A percentile compares a stretch with the other conserved stretches of the same genome.
Conservation (phyloP, 2,797 vertebrate genomes). For the Macropodus opercularis region DNA sequence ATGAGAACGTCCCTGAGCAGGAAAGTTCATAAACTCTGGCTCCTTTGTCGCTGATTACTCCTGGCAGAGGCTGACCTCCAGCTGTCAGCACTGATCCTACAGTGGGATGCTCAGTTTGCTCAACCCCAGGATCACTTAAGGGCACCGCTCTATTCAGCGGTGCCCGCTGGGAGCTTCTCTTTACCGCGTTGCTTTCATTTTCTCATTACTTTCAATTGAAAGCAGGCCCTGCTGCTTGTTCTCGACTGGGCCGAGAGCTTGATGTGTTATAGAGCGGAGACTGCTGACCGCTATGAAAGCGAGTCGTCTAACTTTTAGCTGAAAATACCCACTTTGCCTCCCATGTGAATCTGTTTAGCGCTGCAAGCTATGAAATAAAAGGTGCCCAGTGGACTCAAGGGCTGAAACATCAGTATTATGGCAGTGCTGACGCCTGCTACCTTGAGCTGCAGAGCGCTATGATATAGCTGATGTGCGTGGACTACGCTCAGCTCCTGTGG, state of each 20-base stretch:
- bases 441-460: constrained; percentile 1
- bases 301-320: constrained; percentile 15
- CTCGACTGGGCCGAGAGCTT: constrained; percentile 15
- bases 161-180: constrained; percentile 38
- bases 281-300: constrained; percentile 13
- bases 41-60: constrained; percentile 44
- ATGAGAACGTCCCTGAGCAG: constrained; percentile 26
- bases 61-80: constrained; percentile 61
- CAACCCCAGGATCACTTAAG: constrained; percentile 54
- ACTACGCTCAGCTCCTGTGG: constrained; percentile 16
- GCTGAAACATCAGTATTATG: constrained; percentile 21
- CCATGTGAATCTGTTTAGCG: constrained; percentile 20
- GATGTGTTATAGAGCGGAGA: constrained; percentile 1
- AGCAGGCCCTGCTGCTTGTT: constrained; percentile 22
- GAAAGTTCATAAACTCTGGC: constrained; percentile 33
- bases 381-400: constrained; percentile 16
- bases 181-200: constrained; percentile 44
- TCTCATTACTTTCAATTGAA: constrained; percentile 52
- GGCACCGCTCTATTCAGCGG: constrained; percentile 38
- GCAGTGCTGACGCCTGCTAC: constrained; percentile 20
- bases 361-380: constrained; percentile 39
- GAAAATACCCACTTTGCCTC: constrained; percentile 35
- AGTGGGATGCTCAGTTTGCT: constrained; percentile 54
- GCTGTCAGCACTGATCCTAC: constrained; percentile 55
- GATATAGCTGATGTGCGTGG: neutral